Base-by-base conservation (phyloP, 1,140 invertebrate genomes). In the Anthonomus grandis region DNA sequence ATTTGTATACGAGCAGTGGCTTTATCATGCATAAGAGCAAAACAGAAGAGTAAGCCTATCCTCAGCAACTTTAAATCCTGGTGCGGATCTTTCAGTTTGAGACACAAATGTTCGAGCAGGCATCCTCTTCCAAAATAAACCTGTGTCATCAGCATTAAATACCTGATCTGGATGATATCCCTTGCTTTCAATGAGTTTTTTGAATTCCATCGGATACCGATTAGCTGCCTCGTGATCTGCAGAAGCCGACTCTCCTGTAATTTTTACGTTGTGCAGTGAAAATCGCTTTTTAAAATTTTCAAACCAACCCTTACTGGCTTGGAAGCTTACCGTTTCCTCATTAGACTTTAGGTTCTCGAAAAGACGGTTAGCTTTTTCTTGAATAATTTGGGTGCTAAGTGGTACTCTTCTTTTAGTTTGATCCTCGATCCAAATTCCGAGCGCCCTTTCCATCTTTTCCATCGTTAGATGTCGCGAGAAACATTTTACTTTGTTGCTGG, bases 231-330 rank as follows among this genome's bases (percentile, higher is more conserved):
- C 15, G n/a, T n/a, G 10, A 34, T 46, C 44, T 22, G 51, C 39
- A 15, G 48, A 51, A 13, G 48, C 51, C 17, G 42, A n/a, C 27
- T 46, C 37, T 24, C 51, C 51, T 24, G 10, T 31, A 12, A 53
- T 53, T 52, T 49, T 53, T n/a, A 53, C 10, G 31, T 53, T 53
- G 22, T 53, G 51, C 19, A 52, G 49, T 15, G 37, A 19, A 45
- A 21, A 18, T 53, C 23, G 15, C 31, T 25, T 18, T 52, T 52
- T 52, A 49, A 53, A 53, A 13, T 17, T 45, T 17, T 48, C 18
- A 10, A 50, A n/a, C 47, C 47, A 50, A 9, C 47, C 47, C 13
- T 13, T 10, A 41, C 38, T 41, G n/a, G 38, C 38, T n/a, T n/a
- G n/a, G n/a, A n/a, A n/a, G n/a, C n/a, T n/a, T n/a, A n/a, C n/a